These are phyloP conservation scores for Drosophila birchii DNA, from an alignment of 2,888 invertebrate species.

Conservation along the genomic window DNA sequence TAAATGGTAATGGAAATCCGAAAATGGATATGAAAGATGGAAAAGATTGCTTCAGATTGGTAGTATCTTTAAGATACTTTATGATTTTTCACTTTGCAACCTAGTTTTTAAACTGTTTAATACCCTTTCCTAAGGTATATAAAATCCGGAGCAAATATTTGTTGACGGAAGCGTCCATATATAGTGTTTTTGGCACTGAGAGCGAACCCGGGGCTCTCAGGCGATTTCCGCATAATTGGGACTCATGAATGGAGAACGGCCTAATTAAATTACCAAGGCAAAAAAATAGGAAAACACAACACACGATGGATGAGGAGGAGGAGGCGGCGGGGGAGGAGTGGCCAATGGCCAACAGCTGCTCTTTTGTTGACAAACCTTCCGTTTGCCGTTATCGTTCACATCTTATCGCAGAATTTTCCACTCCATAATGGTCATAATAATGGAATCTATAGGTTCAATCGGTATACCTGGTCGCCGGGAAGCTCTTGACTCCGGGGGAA, in stretches of 20 bases:
- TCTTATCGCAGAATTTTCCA: constrained; percentile 50
- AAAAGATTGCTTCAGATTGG: not conserved
- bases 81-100: not conserved
- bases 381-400: constrained; percentile 49
- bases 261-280: constrained; percentile 47
- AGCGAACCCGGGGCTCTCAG: constrained; percentile 36
- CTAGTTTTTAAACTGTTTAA: not conserved
- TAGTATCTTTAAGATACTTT: not conserved
- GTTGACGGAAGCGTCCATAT: constrained; percentile 57
- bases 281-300: not conserved
- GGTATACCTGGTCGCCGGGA: constrained; percentile 15
- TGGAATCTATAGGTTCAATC: constrained; percentile 23
- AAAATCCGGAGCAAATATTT: constrained; percentile 62
- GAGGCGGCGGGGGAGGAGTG: not conserved
- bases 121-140: not conserved
- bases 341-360: constrained; percentile 41
- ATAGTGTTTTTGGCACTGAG: constrained; percentile 24
- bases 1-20: not conserved
- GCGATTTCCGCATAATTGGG: constrained; percentile 42
- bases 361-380: constrained; percentile 46
- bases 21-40: not conserved
- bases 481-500: constrained; percentile 20
- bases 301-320: not conserved
- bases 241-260: constrained; percentile 26
- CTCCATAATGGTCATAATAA: constrained; percentile 27